Evolutionary conservation across 2,797 vertebrate species (phyloP), one percentile per base, ranked within the genome.

Genomic region (Hypotaenidia philippensis): DNA sequence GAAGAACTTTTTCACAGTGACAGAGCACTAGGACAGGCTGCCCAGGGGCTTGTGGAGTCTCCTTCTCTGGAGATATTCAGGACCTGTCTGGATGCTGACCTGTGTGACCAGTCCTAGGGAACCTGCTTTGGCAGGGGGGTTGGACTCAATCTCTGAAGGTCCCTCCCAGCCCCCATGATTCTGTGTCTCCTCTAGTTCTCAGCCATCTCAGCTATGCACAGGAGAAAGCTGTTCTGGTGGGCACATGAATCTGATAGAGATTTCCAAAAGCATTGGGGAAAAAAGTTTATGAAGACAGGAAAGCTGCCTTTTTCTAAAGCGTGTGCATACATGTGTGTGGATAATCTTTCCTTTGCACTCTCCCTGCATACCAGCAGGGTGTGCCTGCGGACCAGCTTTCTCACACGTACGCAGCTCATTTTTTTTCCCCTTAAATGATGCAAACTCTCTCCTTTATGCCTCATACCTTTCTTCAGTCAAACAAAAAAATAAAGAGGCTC

Each of bases 331-430:
- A 3, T 23, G 11, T 6, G 6, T 34, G 3, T 13, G 10, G 4
- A 18, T 9, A 9, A 17, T 44, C 41, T 76, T 91, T 79, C 36
- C 56, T 82, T 84, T 98, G 97, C 94, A 97, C 53, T 97, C 79
- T 96, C 85, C 70, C 71, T 77, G 38, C 27, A 40, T 75, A 64
- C 97, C 97, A 98, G 97, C 91, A 98, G 98, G 96, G 90, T 97
- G 97, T 85, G 97, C 95, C 41, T 84, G 82, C 14, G 10, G 87
- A 96, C 84, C 94, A 90, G 53, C 69, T 97, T 97, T 91, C 89
- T 60, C 44, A 31, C 21, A 38, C 26, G 38, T 47, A 47, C 32
- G 6, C 18, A 13, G 3, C 22, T 49, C 5, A 7, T 21, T 49
- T 80, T 49, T 80, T 50, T 13, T 34, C 41, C 18, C 18, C 34